phyloP scores from a whole-genome alignment of 2,888 invertebrate genomes.

The Phania funesta region DNA sequence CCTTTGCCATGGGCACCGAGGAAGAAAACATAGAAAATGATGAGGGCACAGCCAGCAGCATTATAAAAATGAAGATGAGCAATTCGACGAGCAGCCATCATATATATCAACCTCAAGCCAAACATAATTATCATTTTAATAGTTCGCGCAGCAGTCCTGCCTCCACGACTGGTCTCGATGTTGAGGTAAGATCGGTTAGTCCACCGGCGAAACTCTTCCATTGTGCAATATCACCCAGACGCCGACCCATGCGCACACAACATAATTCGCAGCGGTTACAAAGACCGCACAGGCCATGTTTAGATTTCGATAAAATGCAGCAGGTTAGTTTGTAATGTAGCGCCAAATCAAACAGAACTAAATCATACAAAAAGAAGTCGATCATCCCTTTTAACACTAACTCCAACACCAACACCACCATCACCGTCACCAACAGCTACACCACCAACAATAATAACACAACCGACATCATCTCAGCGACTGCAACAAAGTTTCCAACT shows the following conservation, averaged over 20 bases:
- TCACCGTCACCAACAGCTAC: slow-evolving; percentile 6
- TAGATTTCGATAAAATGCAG: slow-evolving; percentile 98
- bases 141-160: slow-evolving; percentile 80
- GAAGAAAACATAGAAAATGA: slow-evolving; percentile 70
- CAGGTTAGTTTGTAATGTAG: slow-evolving; percentile 85
- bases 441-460: slow-evolving; percentile 23
- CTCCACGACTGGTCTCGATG: slow-evolving; percentile 78
- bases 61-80: slow-evolving; percentile 76
- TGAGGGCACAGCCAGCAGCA: slow-evolving; percentile 65
- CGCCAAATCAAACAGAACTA: slow-evolving; percentile 70
- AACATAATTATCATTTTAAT: slow-evolving; percentile 79
- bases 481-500: slow-evolving; percentile 51
- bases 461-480: slow-evolving; percentile 38
- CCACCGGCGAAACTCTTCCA: slow-evolving; percentile 82
- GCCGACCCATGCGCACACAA: slow-evolving; percentile 83
- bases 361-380: slow-evolving; percentile 50
- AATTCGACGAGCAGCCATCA: slow-evolving; percentile 77
- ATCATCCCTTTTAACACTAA: slow-evolving; percentile 32
- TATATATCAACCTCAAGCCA: slow-evolving; percentile 80
- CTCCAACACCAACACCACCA: neutral
- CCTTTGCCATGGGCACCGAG: slow-evolving; percentile 70
- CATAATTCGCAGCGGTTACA: slow-evolving; percentile 80
- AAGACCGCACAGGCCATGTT: slow-evolving; percentile 91
- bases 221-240: slow-evolving; percentile 83
- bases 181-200: slow-evolving; percentile 80